Evolutionary conservation across 2,888 invertebrate species (phyloP), one percentile per base, ranked within the genome.

Genomic region (Macaria notata): DNA sequence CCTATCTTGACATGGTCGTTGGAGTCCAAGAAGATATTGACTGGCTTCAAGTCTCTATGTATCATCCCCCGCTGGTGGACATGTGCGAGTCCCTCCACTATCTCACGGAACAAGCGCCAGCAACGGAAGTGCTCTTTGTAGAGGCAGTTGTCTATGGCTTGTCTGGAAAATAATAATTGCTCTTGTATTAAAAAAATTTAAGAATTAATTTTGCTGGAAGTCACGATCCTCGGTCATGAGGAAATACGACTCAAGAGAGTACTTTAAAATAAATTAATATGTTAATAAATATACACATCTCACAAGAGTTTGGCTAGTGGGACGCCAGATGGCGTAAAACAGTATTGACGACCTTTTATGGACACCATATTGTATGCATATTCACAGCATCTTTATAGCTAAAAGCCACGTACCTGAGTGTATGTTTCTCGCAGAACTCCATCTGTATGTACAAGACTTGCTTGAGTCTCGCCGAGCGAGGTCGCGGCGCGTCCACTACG

Each of bases 361-460:
- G n/a, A n/a, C n/a, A n/a, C n/a, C n/a, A n/a, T n/a, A n/a, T n/a
- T n/a, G n/a, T n/a, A n/a, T n/a, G n/a, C n/a, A n/a, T n/a, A n/a
- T n/a, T n/a, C n/a, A n/a, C n/a, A n/a, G n/a, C n/a, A n/a, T n/a
- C n/a, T n/a, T n/a, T n/a, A n/a, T n/a, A n/a, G 5, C 33, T 36
- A 6, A 36, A 7, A 36, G 7, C 4, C 3, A 7, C 7, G 2
- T 46, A 67, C 67, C 67, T 63, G n/a, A 89, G 61, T 0, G 99
- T 99, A 71, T 96, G 97, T 76, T 98, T 98, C 79, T 99, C 99
- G 83, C 99, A 99, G 83, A 98, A 99, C 87, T 99, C 99, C 99
- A 99, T 99, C 92, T 99, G 97, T 48, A 93, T 92, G 77, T 97
- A 98, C 89, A 98, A 94, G 56, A 95, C 95, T 75, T 95, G 95